A percentile compares a stretch with the other conserved stretches of the same genome.
These are phyloP conservation scores for Parasteatoda lunata DNA, from an alignment of 2,888 invertebrate genomes.

Conservation along the genomic window DNA sequence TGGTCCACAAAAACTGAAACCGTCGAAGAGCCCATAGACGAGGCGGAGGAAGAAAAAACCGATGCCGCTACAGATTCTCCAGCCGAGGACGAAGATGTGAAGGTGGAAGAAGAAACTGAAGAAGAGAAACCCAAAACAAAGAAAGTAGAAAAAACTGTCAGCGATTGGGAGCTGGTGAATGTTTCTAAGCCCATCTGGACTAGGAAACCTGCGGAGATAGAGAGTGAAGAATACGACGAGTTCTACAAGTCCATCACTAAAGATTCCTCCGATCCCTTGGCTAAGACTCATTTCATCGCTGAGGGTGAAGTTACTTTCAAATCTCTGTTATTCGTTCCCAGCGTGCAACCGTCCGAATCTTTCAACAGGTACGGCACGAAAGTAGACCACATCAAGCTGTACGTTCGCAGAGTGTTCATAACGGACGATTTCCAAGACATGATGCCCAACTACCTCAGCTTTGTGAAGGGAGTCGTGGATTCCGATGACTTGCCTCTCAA, in stretches of 20 bases:
- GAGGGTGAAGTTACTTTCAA: constrained; percentile 99
- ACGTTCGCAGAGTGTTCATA: constrained; percentile 98
- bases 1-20: constrained; percentile 89
- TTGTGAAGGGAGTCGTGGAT: constrained; percentile 95
- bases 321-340: constrained; percentile 94
- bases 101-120: constrained; percentile 76
- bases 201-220: constrained; percentile 88
- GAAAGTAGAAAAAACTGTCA: constrained; percentile 93
- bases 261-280: constrained; percentile 87
- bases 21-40: constrained; percentile 82
- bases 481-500: constrained; percentile 98
- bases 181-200: constrained; percentile 99
- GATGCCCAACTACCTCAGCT: constrained; percentile 97
- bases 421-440: constrained; percentile 99
- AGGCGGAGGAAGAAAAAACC: constrained; percentile 77
- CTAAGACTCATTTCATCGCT: constrained; percentile 95
- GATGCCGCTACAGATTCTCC: constrained; percentile 72
- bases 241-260: constrained; percentile 97
- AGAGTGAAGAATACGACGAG: constrained; percentile 90
- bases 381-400: constrained; percentile 92
- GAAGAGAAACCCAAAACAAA: constrained; percentile 86
- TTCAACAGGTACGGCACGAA: constrained; percentile 97
- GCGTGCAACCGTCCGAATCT: constrained; percentile 90
- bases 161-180: constrained; percentile 98
- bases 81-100: constrained; percentile 77